Base-by-base conservation (phyloP, 2,113 vertebrate species). In the Pristiophorus japonicus region DNA sequence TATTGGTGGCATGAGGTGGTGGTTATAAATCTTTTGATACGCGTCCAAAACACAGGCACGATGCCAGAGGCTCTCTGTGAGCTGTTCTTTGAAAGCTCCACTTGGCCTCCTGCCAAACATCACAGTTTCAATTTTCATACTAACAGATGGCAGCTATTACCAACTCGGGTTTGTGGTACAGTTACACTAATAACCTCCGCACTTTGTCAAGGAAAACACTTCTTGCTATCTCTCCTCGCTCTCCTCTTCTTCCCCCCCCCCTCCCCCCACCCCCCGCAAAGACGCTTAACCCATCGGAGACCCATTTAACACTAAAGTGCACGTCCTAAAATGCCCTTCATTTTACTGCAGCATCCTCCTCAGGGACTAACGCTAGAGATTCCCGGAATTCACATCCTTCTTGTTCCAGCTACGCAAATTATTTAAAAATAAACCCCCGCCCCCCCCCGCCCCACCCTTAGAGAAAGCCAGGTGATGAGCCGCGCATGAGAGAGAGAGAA, bases 141-240 rank as follows among this genome's bases (percentile, higher is more conserved):
- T 6, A 94, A 94, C 93, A 94, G 93, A 94, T 94, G 93, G 66
- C 66, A 94, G 66, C 66, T 45, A 94, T 94, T 94, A 94, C 93
- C 24, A 70, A 20, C 65, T 2, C 65, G 51, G 42, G 93, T 70
- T 70, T 51, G 93, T 51, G 93, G 65, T 94, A 94, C 66, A 73
- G 93, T 94, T 94, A 94, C 93, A 67, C 93, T 94, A 94, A 94
- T 94, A 94, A 67, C 93, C 93, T 94, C 45, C 73, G 66, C 45
- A 51, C 93, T 94, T 51, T 94, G 93, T 94, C 93, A 94, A 94
- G 66, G 51, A 94, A 94, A 70, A 70, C 51, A 47, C 66, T 94
- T 38, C 34, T 92, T 22, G 59, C 88, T 38, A 63, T 92, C 88
- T 63, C 59, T 92, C 88, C 63, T 63, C 20, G n/a, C 88, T 92